Evolutionary conservation across 2,888 invertebrate species (phyloP).

Genomic region (Cenopis cana): DNA sequence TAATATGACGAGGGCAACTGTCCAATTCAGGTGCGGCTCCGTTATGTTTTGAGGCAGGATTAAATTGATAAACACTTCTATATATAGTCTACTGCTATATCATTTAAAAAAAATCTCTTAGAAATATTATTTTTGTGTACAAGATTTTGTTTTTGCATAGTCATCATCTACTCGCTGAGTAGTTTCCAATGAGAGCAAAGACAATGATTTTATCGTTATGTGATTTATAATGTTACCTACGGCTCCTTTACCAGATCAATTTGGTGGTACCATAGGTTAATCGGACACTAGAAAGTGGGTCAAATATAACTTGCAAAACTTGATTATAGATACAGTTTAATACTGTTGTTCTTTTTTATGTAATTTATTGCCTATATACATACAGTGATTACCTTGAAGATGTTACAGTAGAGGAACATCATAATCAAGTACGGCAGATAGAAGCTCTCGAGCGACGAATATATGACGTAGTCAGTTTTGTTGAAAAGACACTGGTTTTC

Average conservation of each 20-base stretch:
- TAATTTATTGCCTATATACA: not conserved
- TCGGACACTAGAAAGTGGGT: too few relatives aligned
- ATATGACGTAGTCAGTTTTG: conserved; percentile 98
- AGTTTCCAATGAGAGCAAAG: too few relatives aligned
- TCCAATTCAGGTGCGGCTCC: conserved; percentile 33
- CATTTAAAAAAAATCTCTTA: not conserved
- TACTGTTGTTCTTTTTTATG: too few relatives aligned
- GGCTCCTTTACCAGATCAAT: too few relatives aligned
- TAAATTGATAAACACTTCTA: conserved; percentile 41
- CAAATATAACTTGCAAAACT: too few relatives aligned
- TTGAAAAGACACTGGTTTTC: conserved; percentile 97
- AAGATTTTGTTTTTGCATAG: too few relatives aligned
- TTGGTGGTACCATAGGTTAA: too few relatives aligned
- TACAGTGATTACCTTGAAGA: conserved; percentile 93
- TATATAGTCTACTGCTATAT: not conserved
- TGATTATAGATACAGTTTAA: too few relatives aligned
- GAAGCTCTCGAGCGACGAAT: conserved; percentile 98
- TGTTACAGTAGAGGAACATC: conserved; percentile 98
- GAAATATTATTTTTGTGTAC: too few relatives aligned
- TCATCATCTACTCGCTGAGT: too few relatives aligned
- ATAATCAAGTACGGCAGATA: conserved; percentile 99
- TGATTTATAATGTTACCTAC: too few relatives aligned
- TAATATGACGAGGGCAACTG: conserved; percentile 41
- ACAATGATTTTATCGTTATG: too few relatives aligned
- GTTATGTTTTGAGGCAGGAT: conserved; percentile 27